A percentile compares a stretch with the other conserved stretches of the same genome.
These are phyloP conservation scores for Bicyclus anynana DNA, from an alignment of 1,140 invertebrate species.

Conservation along the genomic window DNA sequence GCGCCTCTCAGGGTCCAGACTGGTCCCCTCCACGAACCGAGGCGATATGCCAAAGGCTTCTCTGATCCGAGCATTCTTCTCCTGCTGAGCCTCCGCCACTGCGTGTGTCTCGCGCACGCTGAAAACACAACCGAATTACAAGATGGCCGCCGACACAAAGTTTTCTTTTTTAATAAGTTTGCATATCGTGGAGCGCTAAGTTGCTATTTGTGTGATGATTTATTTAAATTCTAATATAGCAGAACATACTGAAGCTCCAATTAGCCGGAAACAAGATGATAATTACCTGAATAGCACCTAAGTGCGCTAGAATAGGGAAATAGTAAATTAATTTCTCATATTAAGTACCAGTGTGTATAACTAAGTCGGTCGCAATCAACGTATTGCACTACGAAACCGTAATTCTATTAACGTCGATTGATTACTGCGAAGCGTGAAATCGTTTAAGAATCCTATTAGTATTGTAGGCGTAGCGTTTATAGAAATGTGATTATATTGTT, in stretches of 20 bases:
- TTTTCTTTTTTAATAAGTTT: neutral
- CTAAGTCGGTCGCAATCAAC: slow-evolving; percentile 23
- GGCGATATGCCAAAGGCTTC: slow-evolving; percentile 97
- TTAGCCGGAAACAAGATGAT: slow-evolving; percentile 34
- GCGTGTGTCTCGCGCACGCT: slow-evolving; percentile 97
- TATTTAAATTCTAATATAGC: neutral
- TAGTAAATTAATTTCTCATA: slow-evolving; percentile 33
- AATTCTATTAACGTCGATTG: slow-evolving; percentile 16
- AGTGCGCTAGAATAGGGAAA: slow-evolving; percentile 72
- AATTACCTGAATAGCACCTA: slow-evolving; percentile 70
- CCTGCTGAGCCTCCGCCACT: slow-evolving; percentile 96
- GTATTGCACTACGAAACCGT: slow-evolving; percentile 15
- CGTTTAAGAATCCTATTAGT: slow-evolving; percentile 31
- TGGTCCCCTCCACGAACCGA: slow-evolving; percentile 95
- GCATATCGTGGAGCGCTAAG: neutral
- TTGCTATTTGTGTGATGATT: neutral
- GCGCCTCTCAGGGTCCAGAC: slow-evolving; percentile 91
- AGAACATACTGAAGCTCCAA: slow-evolving; percentile 13
- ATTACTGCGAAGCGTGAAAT: slow-evolving; percentile 37
- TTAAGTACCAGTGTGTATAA: slow-evolving; percentile 11
- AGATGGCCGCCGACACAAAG: slow-evolving; percentile 23
- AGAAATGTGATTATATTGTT: neutral
- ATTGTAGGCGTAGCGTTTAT: neutral
- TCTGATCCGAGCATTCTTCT: slow-evolving; percentile 94
- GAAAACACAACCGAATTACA: slow-evolving; percentile 25